These are phyloP conservation scores for Chymomyza amoena DNA, from an alignment of 2,888 invertebrate genomes.

Conservation along the genomic window DNA sequence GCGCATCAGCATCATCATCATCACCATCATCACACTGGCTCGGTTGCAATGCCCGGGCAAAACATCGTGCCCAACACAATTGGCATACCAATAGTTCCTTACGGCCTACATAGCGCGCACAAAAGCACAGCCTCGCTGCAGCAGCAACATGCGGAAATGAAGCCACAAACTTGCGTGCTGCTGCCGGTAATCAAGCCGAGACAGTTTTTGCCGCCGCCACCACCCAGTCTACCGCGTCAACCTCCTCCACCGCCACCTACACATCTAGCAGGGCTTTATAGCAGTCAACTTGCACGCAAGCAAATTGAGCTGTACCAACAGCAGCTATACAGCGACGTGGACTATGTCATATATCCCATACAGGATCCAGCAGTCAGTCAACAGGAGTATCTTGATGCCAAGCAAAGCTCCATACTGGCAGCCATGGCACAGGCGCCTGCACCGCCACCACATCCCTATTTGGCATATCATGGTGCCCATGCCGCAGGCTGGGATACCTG, in stretches of 20 bases:
- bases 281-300: constrained; percentile 84
- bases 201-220: constrained; percentile 83
- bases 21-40: constrained; percentile 65
- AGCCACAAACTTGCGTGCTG: constrained; percentile 80
- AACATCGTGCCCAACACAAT: constrained; percentile 68
- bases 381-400: constrained; percentile 94
- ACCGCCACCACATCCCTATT: constrained; percentile 82
- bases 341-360: constrained; percentile 93
- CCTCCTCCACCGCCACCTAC: constrained; percentile 84
- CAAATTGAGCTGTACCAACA: constrained; percentile 93
- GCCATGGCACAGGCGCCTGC: constrained; percentile 83
- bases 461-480: constrained; percentile 77
- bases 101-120: constrained; percentile 82
- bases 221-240: constrained; percentile 83
- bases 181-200: constrained; percentile 83
- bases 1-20: constrained; percentile 45
- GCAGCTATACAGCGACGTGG: constrained; percentile 93
- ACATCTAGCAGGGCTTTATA: constrained; percentile 85
- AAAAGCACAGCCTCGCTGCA: constrained; percentile 82
- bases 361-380: constrained; percentile 94
- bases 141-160: constrained; percentile 79
- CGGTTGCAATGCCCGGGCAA: constrained; percentile 45
- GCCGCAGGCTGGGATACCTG: constrained; percentile 77
- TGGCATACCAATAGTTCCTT: constrained; percentile 79
- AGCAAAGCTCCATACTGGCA: constrained; percentile 84